Evolutionary conservation across 2,797 vertebrate genomes (phyloP).

Genomic region (Syndactyla subalaris): DNA sequence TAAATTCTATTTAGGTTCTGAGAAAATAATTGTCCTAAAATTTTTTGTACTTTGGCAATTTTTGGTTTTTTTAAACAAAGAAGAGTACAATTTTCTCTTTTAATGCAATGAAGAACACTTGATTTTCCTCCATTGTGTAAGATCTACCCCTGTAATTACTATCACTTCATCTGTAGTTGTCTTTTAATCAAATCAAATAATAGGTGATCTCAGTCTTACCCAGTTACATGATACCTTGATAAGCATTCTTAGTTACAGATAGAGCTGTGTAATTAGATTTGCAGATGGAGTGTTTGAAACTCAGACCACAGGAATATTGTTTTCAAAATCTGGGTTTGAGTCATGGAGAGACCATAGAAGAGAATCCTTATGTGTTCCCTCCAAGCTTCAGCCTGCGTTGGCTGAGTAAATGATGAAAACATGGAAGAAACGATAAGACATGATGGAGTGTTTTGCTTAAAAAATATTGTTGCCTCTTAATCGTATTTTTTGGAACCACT

Average conservation of each 20-base stretch:
- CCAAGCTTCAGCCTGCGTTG: not conserved
- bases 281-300: not conserved
- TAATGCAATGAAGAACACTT: not conserved
- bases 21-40: not conserved
- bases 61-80: not conserved
- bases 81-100: not conserved
- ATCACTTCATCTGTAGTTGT: not conserved
- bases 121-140: not conserved
- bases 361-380: not conserved
- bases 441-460: not conserved
- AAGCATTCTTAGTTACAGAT: not conserved
- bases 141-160: not conserved
- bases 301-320: not conserved
- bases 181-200: not conserved
- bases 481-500: not conserved
- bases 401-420: not conserved
- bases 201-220: not conserved
- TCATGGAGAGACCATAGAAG: not conserved
- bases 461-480: not conserved
- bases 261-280: not conserved
- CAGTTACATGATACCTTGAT: not conserved
- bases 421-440: not conserved
- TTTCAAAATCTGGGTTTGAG: not conserved
- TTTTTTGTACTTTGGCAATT: not conserved
- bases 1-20: not conserved